Percentiles rank a stretch among this genome's conserved stretches.
Evolutionary conservation across 2,113 vertebrate species (phyloP).

Genomic region (Sander vitreus): DNA sequence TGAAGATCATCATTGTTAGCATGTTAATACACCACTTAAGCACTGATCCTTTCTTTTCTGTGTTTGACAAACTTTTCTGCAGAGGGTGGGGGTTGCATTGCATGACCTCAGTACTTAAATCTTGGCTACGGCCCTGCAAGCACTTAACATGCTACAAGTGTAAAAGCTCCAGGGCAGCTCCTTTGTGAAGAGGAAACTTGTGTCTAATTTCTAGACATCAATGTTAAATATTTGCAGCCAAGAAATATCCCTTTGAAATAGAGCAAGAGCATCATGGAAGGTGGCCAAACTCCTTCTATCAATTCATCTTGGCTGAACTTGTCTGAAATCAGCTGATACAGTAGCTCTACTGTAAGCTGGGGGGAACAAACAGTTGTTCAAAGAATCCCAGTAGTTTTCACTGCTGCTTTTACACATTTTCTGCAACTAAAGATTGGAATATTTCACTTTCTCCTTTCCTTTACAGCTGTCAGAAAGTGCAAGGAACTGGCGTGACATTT

Average conservation of each 20-base stretch:
- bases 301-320: not conserved
- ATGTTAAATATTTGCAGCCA: slow-evolving; percentile 21
- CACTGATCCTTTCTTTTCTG: too few relatives aligned
- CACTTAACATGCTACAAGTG: not conserved
- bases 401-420: not conserved
- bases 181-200: not conserved
- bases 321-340: not conserved
- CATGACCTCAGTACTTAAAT: slow-evolving; percentile 9
- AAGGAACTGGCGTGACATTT: slow-evolving; percentile 1
- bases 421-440: not conserved
- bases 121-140: not conserved
- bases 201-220: not conserved
- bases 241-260: slow-evolving; percentile 5
- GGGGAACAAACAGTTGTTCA: slow-evolving; percentile 1
- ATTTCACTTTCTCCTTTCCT: not conserved
- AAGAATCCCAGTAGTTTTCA: not conserved
- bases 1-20: not conserved
- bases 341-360: not conserved
- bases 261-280: slow-evolving; percentile 2
- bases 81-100: not conserved
- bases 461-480: not conserved
- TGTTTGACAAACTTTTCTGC: not conserved
- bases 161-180: not conserved
- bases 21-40: not conserved
- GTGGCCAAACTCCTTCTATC: slow-evolving; percentile 23